Conservation (phyloP, 1,140 invertebrate species). For the Aphelinus atriplicis region DNA sequence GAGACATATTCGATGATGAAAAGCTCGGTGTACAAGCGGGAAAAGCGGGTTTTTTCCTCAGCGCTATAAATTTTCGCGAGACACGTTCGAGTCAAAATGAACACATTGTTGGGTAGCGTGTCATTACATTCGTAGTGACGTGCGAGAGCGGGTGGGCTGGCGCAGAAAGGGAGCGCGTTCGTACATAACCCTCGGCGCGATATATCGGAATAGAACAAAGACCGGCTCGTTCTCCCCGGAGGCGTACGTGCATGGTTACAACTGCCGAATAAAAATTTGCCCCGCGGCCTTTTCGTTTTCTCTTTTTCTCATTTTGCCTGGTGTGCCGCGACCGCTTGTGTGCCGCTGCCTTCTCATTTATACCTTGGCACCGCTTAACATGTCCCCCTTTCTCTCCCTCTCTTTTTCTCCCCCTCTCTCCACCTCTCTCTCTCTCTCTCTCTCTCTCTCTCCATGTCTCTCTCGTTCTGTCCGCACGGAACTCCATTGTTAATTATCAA, state of each 20-base stretch:
- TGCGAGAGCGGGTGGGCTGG: not conserved
- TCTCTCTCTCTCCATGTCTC: not conserved
- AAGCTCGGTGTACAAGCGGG: not conserved
- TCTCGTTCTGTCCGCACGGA: slow-evolving; percentile 33
- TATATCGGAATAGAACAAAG: slow-evolving; percentile 57
- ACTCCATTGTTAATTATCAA: slow-evolving; percentile 66
- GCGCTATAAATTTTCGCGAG: slow-evolving; percentile 35
- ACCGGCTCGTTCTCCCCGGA: slow-evolving; percentile 42
- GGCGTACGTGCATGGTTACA: slow-evolving; percentile 51
- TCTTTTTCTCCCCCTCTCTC: slow-evolving; percentile 42
- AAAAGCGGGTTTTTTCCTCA: not conserved
- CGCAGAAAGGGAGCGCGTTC: not conserved
- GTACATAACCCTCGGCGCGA: slow-evolving; percentile 34
- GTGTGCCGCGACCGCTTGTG: slow-evolving; percentile 42
- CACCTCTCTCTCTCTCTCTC: not conserved
- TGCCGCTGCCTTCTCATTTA: slow-evolving; percentile 28
- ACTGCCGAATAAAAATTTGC: slow-evolving; percentile 60
- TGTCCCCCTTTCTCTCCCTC: slow-evolving; percentile 44
- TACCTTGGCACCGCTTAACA: slow-evolving; percentile 9
- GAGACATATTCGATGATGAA: slow-evolving; percentile 13
- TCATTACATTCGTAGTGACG: slow-evolving; percentile 28
- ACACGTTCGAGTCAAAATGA: slow-evolving; percentile 37
- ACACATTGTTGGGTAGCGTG: slow-evolving; percentile 33
- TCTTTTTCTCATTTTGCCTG: slow-evolving; percentile 30
- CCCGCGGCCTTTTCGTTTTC: slow-evolving; percentile 16